A percentile compares a stretch with the other conserved stretches of the same genome.
Conservation (phyloP, 1,140 invertebrate species). For the Frieseomelitta varia region DNA sequence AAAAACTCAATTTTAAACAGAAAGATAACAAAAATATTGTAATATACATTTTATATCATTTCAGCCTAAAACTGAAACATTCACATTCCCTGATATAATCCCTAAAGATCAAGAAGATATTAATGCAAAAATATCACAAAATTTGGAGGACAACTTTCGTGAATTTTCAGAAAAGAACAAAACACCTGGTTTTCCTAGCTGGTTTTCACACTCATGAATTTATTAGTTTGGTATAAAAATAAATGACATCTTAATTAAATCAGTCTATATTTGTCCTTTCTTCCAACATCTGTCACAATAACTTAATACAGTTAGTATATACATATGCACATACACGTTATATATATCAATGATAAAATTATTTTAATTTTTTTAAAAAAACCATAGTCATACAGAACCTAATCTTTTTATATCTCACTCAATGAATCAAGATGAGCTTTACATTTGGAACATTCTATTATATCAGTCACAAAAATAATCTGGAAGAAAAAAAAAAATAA, state of each 20-base stretch:
- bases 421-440: constrained; percentile 51
- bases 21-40: neutral
- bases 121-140: constrained; percentile 75
- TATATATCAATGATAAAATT: neutral
- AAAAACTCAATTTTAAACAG: no score
- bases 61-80: constrained; percentile 82
- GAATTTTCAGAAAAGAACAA: constrained; percentile 81
- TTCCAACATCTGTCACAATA: neutral
- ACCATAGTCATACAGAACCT: no score
- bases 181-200: constrained; percentile 83
- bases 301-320: neutral
- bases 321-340: neutral
- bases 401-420: constrained; percentile 20
- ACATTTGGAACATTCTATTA: constrained; percentile 58
- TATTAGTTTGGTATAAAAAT: constrained; percentile 1
- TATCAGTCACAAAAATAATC: constrained; percentile 61
- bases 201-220: constrained; percentile 77
- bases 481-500: constrained; percentile 29
- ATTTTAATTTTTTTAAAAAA: no score
- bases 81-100: constrained; percentile 84
- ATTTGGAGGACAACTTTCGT: constrained; percentile 78
- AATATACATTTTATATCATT: constrained; percentile 57
- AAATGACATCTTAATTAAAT: constrained; percentile 27
- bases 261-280: neutral
- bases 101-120: constrained; percentile 73